Base-by-base conservation (phyloP, 2,888 invertebrate genomes). In the Cistogaster globosa region DNA sequence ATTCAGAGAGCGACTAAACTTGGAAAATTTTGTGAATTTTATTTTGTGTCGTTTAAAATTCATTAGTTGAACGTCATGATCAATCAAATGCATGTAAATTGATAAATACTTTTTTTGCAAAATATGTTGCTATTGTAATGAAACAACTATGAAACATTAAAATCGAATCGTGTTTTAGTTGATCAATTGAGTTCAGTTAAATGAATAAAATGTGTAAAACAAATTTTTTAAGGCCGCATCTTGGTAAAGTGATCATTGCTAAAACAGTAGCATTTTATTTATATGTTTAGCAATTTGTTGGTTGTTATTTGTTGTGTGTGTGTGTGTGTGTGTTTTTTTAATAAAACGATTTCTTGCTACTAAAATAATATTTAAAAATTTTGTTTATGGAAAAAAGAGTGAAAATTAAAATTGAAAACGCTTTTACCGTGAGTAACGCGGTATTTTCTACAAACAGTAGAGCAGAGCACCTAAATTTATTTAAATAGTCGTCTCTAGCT, bases 161-260 rank as follows among this genome's bases (percentile, higher is more conserved):
- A 71, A 20, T 53, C 42, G 45, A 53, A 84, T 72, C 45, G 42
- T 42, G 53, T 60, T 78, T 79, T 74, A 86, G 84, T 84, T 86
- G 79, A 84, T 82, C 84, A 86, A 86, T 86, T 86, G 63, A 83
- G 79, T 65, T 83, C 83, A 84, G 83, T 86, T 82, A 60, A 80
- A 53, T 12, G 62, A 42, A 18, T 16, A 18, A 80, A 18, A 68
- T 53, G 45, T 32, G 45, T 62, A 48, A 32, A 18, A 26, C 16
- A 65, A 55, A 63, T 26, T 48, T 58, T 45, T 12, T 38, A 26
- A 18, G 48, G 20, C 55, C 60, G 22, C 60, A 38, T 57, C n/a
- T 51, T 20, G 55, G 75, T 80, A n/a, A n/a, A n/a, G 62, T 11
- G 45, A 26, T 26, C 26, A 7, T 14, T 26, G 36, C 20, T 1